Evolutionary conservation across 2,888 invertebrate species (phyloP).

Genomic region (Nebria salina): DNA sequence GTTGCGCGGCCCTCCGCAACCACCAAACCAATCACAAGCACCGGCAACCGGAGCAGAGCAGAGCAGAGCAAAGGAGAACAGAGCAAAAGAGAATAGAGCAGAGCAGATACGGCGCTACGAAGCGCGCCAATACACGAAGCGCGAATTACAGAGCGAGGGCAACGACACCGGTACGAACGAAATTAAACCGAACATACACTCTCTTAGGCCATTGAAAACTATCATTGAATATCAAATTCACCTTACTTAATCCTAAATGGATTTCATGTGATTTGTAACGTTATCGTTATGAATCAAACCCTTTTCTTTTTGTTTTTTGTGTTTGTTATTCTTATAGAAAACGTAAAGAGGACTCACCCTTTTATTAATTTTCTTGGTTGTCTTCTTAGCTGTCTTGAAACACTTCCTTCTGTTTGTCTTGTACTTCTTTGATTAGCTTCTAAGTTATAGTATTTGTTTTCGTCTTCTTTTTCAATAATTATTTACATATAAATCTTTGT

Average conservation of each 20-base stretch:
- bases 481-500: conserved; percentile 39
- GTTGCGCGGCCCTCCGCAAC: conserved; percentile 8
- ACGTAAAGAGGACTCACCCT: neutral
- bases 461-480: neutral
- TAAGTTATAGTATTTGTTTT: neutral
- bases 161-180: conserved; percentile 20
- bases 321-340: neutral
- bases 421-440: neutral
- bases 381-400: neutral
- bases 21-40: too few relatives aligned
- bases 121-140: conserved; percentile 15
- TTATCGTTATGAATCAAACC: neutral
- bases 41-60: conserved; percentile 23
- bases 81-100: too few relatives aligned
- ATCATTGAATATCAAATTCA: too few relatives aligned
- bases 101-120: conserved; percentile 31
- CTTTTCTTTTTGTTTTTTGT: too few relatives aligned
- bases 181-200: neutral
- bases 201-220: neutral
- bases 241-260: too few relatives aligned
- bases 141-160: conserved; percentile 32
- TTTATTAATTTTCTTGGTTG: neutral
- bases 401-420: neutral
- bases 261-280: too few relatives aligned
- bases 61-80: too few relatives aligned